phyloP scores from a whole-genome alignment of 2,113 vertebrate species.

The Acinonyx jubatus region DNA sequence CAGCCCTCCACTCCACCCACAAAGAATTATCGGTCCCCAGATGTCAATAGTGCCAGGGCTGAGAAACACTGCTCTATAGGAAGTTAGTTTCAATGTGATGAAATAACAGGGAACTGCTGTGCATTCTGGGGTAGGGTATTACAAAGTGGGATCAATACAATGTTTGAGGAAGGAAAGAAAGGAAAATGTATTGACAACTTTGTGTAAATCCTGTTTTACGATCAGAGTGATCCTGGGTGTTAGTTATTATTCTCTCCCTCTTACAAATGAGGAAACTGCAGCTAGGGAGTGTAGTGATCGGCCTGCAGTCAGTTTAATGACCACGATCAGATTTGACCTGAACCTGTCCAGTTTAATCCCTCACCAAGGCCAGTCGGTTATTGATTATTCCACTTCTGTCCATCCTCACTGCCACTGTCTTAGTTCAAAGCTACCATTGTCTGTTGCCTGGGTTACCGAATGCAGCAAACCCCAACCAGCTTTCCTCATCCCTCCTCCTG shows the following conservation, averaged over 20 bases:
- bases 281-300: not conserved
- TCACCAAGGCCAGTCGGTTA: not conserved
- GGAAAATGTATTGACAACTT: not conserved
- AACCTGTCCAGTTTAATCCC: not conserved
- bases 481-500: not conserved
- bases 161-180: not conserved
- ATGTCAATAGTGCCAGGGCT: not conserved
- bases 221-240: not conserved
- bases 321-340: not conserved
- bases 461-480: not conserved
- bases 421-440: not conserved
- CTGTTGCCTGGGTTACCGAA: conserved; percentile 32
- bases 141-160: not conserved
- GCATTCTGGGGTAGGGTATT: not conserved
- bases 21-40: not conserved
- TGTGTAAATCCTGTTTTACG: not conserved
- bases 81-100: not conserved
- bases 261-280: not conserved
- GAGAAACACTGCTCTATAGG: not conserved
- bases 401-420: not conserved
- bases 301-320: not conserved
- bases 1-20: not conserved
- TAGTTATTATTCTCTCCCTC: not conserved
- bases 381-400: not conserved
- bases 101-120: not conserved